Evolutionary conservation across 2,888 invertebrate species (phyloP), one percentile per base, ranked within the genome.

Genomic region (Eupithecia abbreviata): DNA sequence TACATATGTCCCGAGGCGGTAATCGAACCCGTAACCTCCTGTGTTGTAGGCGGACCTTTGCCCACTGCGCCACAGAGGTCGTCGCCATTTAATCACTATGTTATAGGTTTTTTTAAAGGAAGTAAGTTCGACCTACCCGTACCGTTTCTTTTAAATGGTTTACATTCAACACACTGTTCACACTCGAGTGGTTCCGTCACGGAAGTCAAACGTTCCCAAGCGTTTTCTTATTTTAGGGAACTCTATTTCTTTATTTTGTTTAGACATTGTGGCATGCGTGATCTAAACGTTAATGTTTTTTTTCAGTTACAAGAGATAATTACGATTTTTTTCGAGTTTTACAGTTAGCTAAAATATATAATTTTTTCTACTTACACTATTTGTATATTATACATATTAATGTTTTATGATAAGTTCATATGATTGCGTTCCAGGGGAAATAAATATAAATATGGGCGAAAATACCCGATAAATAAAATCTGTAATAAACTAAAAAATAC

Each of bases 91-190:
- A 30, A 30, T 30, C 30, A 30, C 30, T 30, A 30, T 1, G 30
- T 30, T 30, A 30, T 30, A 30, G 30, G 30, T 30, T 30, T 30
- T 30, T 30, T 7, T n/a, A 1, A 5, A 41, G 41, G 65, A 78
- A 76, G 74, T 77, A 77, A 77, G 77, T 79, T 42, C 71, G 47
- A 51, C 30, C n/a, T 12, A 18, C 55, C 78, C 45, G 76, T 74
- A 55, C 78, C 67, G 58, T 55, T 65, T n/a, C 43, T 80, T 83
- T 86, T 89, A 88, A 86, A 86, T 85, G 84, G 76, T 87, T 88
- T 86, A 85, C 86, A 88, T 91, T 90, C 86, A 90, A 92, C 92
- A 92, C 93, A 93, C 90, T 93, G 93, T 93, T 92, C 90, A 92
- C 93, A 92, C 88, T 89, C 85, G 86, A 91, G 84, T 87, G 92